These are phyloP conservation scores for Cephonodes hylas DNA, from an alignment of 2,888 invertebrate genomes.

Conservation along the genomic window DNA sequence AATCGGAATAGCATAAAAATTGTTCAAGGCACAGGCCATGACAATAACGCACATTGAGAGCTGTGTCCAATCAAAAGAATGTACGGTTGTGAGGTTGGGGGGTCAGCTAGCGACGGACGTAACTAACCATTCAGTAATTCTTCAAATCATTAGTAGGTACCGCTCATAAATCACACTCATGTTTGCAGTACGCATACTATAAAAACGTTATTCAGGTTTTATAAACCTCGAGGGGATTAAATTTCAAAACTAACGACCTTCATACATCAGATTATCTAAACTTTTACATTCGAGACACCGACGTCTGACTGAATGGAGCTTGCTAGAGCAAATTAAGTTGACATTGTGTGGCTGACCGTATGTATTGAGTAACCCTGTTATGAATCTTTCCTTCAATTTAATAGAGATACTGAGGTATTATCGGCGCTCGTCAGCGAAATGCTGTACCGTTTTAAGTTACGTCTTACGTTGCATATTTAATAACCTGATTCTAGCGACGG, in stretches of 20 bases:
- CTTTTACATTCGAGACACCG: constrained; percentile 62
- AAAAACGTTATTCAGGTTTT: constrained; percentile 36
- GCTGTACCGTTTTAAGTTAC: constrained; percentile 11
- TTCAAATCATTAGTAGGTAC: constrained; percentile 18
- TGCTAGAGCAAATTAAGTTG: constrained; percentile 52
- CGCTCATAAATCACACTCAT: constrained; percentile 31
- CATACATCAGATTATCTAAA: constrained; percentile 65
- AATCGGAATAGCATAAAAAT: neutral
- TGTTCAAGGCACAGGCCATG: constrained; percentile 1
- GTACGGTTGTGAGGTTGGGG: neutral
- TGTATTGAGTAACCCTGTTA: constrained; percentile 42
- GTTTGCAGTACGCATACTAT: constrained; percentile 20
- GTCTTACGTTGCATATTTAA: neutral
- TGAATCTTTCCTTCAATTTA: constrained; percentile 31
- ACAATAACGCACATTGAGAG: neutral
- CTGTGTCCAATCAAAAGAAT: neutral
- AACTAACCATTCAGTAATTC: constrained; percentile 13
- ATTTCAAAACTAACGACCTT: constrained; percentile 67
- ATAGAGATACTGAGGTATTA: neutral
- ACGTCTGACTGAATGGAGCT: constrained; percentile 50
- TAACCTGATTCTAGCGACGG: neutral
- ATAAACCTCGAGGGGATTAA: constrained; percentile 60
- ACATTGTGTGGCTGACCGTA: constrained; percentile 48
- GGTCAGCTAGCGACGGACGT: constrained; percentile 1
- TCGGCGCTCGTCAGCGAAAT: neutral